Base-by-base conservation (phyloP, 2,797 vertebrate genomes). In the Trematomus bernacchii region DNA sequence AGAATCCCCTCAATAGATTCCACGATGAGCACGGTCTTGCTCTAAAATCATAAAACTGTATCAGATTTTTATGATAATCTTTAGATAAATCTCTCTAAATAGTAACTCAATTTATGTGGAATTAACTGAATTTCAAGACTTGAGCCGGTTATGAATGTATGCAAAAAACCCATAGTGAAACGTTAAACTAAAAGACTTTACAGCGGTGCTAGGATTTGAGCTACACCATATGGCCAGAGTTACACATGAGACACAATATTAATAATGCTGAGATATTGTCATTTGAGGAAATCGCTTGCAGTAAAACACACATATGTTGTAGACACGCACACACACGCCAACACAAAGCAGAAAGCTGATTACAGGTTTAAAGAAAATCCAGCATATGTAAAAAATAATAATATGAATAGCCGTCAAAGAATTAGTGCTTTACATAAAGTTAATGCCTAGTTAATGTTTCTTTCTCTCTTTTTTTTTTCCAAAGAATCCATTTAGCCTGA, bases 381-480 rank as follows among this genome's bases (percentile, higher is more conserved):
- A 87, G 44, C 85, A 92, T 90, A 92, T 92, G 92, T 91, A 84
- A 82, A 81, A 79, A 82, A 70, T 54, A 76, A 79, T 54, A 75
- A 76, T 37, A 74, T 3, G 23, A 79, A 76, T 54, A 83, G 59
- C 83, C 37, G 88, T 87, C 83, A 82, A 53, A 85, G 84, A 78
- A 42, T 87, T 77, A 89, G 10, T 70, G 75, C 69, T 89, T 89
- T 66, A 62, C 58, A 73, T 67, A 60, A 86, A 87, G 50, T 85
- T 85, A 91, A 90, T 87, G 55, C 81, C 42, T 80, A 82, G 79
- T 84, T 88, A 88, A 89, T 79, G 59, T 83, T 82, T 77, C 27
- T 76, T 81, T 81, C 10, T 71, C 53, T 77, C 19, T 71, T 51
- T 73, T 51, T 47, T 48, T 59, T 66, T 23, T 64, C 44, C 3